Base-by-base conservation (phyloP, 2,797 vertebrate genomes). In the Bradypus variegatus region DNA sequence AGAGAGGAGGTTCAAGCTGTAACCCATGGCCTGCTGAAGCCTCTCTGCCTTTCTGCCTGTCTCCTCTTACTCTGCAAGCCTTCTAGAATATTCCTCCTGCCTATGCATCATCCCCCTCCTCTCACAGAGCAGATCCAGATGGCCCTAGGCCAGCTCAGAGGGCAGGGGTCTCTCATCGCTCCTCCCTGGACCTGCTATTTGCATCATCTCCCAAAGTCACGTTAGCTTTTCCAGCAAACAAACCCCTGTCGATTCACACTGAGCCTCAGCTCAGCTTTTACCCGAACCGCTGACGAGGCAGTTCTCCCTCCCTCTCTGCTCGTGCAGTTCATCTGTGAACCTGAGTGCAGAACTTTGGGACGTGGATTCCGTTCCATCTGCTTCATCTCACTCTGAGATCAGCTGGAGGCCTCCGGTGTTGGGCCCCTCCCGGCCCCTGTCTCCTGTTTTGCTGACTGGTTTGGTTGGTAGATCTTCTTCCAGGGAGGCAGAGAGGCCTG, bases 161-260 rank as follows among this genome's bases (percentile, higher is more conserved):
- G 64, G 38, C 0, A 0, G 31, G 12, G 41, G 45, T 36, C 36
- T 55, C 64, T 60, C 25, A 25, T 41, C 48, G 11, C 65, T 55
- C 19, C 33, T 36, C 41, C 73, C 3, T 14, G 15, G 41, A 13
- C 31, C 14, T 3, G 13, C 55, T n/a, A 13, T 72, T 58, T 62
- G 33, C 85, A 33, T 36, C 5, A 0, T 64, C 55, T 27, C 70
- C 48, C 53, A 64, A 1, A 10, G 14, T 29, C 45, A 27, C 12
- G 13, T 25, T 8, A 45, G 73, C 73, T 76, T 65, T 81, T 15
- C 83, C 25, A 13, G 36, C 67, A n/a, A 6, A 53, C 55, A 27
- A 8, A 21, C 31, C 27, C 27, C 48, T 0, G 0, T 11, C 3
- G 16, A 5, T n/a, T 23, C 50, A 3, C 0, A 0, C 15, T 27